Evolutionary conservation across 1,140 invertebrate species (phyloP).

Genomic region (Archivesica marissinica): DNA sequence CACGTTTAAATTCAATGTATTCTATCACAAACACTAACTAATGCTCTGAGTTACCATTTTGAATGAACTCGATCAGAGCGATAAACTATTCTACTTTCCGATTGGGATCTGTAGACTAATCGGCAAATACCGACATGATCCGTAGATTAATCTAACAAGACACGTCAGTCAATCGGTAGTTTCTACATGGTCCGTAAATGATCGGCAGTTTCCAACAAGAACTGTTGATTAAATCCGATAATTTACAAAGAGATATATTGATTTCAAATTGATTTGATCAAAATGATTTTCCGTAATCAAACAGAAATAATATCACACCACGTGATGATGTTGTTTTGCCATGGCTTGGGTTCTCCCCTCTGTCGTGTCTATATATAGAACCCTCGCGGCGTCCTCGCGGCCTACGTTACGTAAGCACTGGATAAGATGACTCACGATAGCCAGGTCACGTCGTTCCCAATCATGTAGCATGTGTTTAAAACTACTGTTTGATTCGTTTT

Average conservation of each 20-base stretch:
- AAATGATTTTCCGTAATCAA: neutral
- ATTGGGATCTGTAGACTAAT: no score
- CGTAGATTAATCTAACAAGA: no score
- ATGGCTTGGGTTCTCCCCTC: conserved; percentile 43
- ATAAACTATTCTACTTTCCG: no score
- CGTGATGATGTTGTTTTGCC: conserved; percentile 20
- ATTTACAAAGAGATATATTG: conserved; percentile 5
- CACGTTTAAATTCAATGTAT: no score
- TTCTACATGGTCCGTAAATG: no score
- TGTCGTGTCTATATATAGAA: conserved; percentile 41
- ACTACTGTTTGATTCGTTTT: conserved; percentile 49
- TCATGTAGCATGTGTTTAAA: conserved; percentile 56
- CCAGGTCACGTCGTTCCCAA: conserved; percentile 41
- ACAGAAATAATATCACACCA: neutral
- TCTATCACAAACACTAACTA: no score
- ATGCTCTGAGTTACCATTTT: no score
- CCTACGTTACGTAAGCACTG: conserved; percentile 52
- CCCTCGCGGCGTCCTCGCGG: conserved; percentile 45
- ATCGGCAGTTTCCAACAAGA: no score
- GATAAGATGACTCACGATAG: conserved; percentile 40
- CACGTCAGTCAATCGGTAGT: no score
- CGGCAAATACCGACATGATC: no score
- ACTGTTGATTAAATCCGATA: no score
- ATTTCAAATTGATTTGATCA: conserved; percentile 22
- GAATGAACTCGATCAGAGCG: no score